Base-by-base conservation (phyloP, 2,888 invertebrate genomes). In the Rhorus exstirpatorius region DNA sequence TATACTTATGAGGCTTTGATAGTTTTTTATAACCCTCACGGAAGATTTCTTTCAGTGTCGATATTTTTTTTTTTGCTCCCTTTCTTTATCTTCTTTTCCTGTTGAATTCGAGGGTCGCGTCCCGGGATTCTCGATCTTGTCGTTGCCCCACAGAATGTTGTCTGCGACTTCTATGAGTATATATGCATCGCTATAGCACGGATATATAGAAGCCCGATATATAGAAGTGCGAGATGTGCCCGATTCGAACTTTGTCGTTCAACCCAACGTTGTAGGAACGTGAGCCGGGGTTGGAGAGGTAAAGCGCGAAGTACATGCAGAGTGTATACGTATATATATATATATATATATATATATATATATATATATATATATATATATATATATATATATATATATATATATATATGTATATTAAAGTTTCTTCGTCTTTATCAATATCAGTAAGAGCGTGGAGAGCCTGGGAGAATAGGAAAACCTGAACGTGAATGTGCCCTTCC, bases 401-500 rank as follows among this genome's bases (percentile, higher is more conserved):
- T n/a, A n/a, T n/a, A n/a, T 63, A 63, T 44, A 49, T 49, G 31
- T 49, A 44, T 44, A 78, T 55, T 53, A 46, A 78, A 78, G 78
- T 78, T 78, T 51, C 70, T 71, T 71, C 61, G 46, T 35, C 78
- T 78, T 71, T 78, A 78, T 78, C 78, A 63, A 55, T 63, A 51
- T 70, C 71, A 38, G 19, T 55, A 53, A 63, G 70, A 74, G 61
- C 26, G 41, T 58, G 14, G 53, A 26, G 55, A 10, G 26, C 10
- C 26, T 14, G 21, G 6, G 35, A 35, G 51, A 51, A 51, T 19
- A 53, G 35, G 21, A 12, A 19, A 14, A 38, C 35, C 8, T 7
- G 21, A 53, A 38, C 46, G 17, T 49, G 31, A 49, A 17, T 49
- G 31, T 49, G n/a, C 12, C 17, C 0, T 51, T 51, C 10, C 49